A percentile compares a stretch with the other conserved stretches of the same genome.
These are phyloP conservation scores for Heliocidaris tuberculata DNA, from an alignment of 35 echinoderm and acorn worm genomes.

Conservation along the genomic window DNA sequence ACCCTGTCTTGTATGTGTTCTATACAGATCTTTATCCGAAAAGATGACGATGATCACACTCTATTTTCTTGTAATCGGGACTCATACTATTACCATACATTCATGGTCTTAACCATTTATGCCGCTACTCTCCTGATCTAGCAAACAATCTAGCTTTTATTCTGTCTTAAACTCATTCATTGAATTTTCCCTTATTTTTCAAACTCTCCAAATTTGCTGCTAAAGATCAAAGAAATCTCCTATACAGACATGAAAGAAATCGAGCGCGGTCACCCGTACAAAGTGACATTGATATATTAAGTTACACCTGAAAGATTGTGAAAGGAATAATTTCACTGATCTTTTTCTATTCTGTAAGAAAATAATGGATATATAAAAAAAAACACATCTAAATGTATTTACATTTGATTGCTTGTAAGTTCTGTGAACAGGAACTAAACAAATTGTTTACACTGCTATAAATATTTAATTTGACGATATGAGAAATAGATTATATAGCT, in stretches of 20 bases:
- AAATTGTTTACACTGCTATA: no score
- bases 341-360: background rate
- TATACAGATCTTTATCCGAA: no score
- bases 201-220: background rate
- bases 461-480: background rate
- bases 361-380: background rate
- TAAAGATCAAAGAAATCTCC: background rate
- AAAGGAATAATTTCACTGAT: background rate
- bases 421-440: no score
- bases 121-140: background rate
- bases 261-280: background rate
- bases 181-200: background rate
- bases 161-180: background rate
- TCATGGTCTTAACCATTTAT: background rate
- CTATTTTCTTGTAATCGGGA: background rate
- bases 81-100: background rate
- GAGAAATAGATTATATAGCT: background rate
- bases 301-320: background rate
- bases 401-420: no score
- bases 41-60: no score
- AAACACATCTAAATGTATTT: no score
- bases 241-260: background rate
- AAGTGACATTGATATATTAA: background rate
- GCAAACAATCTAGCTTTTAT: background rate
- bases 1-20: no score